Evolutionary conservation across 2,113 vertebrate species (phyloP), one percentile per base, ranked within the genome.

Genomic region (Indicator maculatus): DNA sequence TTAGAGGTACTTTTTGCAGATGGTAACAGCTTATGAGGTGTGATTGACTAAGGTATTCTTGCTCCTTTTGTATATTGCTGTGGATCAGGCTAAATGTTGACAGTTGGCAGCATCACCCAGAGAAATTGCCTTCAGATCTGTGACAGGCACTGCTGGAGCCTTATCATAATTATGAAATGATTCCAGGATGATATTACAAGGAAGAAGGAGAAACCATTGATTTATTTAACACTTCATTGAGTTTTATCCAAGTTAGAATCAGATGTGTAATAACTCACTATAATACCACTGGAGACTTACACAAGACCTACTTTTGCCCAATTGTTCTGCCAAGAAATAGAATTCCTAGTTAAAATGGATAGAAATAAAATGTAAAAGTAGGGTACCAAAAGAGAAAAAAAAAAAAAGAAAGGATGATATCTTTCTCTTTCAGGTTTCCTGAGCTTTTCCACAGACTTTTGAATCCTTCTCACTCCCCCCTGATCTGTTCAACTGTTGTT

Each of bases 151-250:
- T 1, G 5, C 39, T 88, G 47, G 77, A 89, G 17, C 55, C 47
- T 88, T 83, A 71, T 45, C 8, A 3, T 41, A 93, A 83, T 93
- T 95, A 88, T 74, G 80, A 93, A 96, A 91, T 64, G 64, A 89
- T 91, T 92, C 47, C 50, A 85, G 52, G 55, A 56, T 75, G 87
- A 83, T 80, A 78, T 84, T 83, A 88, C 75, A 74, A 77, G 64
- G 75, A 91, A 86, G 79, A 95, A 93, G 65, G 59, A 95, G 75
- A 95, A 95, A 85, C 12, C 79, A 60, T 74, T 86, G 75, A 93
- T 95, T 92, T 91, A 89, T 93, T 95, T 93, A 93, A 11, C 75
- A 83, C 64, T 83, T 95, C 84, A 83, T 60, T 92, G 87, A 89
- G 41, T 86, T 92, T 91, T 89, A 89, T 85, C 89, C 85, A 90